Evolutionary conservation across 2,113 vertebrate genomes (phyloP).

Genomic region (Oplegnathus fasciatus): DNA sequence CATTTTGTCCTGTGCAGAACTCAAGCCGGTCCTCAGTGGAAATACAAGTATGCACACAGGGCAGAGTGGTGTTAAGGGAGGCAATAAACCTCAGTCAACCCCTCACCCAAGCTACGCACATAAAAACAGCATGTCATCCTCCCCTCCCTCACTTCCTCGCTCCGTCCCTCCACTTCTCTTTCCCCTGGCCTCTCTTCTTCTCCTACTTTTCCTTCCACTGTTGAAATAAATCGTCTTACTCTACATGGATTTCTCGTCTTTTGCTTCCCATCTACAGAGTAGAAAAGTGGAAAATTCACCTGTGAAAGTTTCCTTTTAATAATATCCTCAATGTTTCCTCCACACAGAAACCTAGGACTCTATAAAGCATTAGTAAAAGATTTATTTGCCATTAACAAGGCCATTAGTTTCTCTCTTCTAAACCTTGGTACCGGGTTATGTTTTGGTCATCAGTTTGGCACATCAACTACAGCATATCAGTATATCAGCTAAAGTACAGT

Average conservation of each 20-base stretch:
- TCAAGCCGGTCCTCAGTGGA: constrained; percentile 29
- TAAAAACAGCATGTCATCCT: constrained; percentile 45
- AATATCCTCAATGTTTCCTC: not conserved
- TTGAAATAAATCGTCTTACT: not conserved
- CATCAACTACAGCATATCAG: not conserved
- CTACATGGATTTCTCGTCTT: not conserved
- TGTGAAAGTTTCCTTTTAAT: constrained; percentile 1
- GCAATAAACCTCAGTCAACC: constrained; percentile 68
- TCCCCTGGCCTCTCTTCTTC: not conserved
- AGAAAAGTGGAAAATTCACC: not conserved
- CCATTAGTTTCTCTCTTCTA: no score
- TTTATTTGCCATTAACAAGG: no score
- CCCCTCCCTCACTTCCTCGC: constrained; percentile 27
- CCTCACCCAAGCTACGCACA: constrained; percentile 39
- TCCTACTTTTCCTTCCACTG: not conserved
- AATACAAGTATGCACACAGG: constrained; percentile 25
- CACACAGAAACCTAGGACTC: not conserved
- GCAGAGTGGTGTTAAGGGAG: constrained; percentile 49
- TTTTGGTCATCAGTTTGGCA: not conserved
- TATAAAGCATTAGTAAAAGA: not conserved
- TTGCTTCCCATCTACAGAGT: not conserved
- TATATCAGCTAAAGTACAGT: not conserved
- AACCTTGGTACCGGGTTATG: no score
- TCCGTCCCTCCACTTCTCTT: constrained; percentile 8
- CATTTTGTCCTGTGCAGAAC: constrained; percentile 15